Base-by-base conservation (phyloP, 1,140 invertebrate genomes). In the Zaprionus lachaisei region DNA sequence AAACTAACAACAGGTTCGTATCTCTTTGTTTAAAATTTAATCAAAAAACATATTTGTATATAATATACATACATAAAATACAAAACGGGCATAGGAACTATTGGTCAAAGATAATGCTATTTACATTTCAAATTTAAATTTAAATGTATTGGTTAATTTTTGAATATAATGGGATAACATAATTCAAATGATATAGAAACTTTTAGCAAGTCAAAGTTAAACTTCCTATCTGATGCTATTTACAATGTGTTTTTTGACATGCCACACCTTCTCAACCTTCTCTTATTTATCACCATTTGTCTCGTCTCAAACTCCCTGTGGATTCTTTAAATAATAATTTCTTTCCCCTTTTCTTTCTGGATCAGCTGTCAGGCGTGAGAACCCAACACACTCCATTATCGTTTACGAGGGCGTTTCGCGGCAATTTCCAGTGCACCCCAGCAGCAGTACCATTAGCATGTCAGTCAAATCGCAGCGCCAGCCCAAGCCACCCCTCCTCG, bases 351-450 rank as follows among this genome's bases (percentile, higher is more conserved):
- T 47, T 47, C 9, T 9, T 44, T 44, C 0, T 74, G 58, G 63
- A 62, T 71, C 56, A 77, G 34, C 68, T 77, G 69, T 77, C 69
- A 73, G 57, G 70, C 75, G 75, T 77, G 75, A 73, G 75, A 77
- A 77, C 74, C 63, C 38, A 65, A 56, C 41, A 56, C 41, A 60
- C 68, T 41, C 44, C 28, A 62, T 65, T 55, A 65, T 41, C 64
- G 38, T 47, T 44, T 57, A 41, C 60, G 54, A 41, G 67, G 54
- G 67, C 54, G 51, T 64, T 58, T 57, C 69, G 60, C 28, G 60
- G 49, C 68, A 77, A 66, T 72, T 72, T 72, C 66, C 74, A 68
- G 41, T 77, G 70, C 71, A 77, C 63, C 57, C 34, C 61, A 61
- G 56, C 34, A 67, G 44, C 55, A 68, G 41, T 14, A 72, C 74